Evolutionary conservation across 2,888 invertebrate genomes (phyloP).

Genomic region (Acheta domesticus): DNA sequence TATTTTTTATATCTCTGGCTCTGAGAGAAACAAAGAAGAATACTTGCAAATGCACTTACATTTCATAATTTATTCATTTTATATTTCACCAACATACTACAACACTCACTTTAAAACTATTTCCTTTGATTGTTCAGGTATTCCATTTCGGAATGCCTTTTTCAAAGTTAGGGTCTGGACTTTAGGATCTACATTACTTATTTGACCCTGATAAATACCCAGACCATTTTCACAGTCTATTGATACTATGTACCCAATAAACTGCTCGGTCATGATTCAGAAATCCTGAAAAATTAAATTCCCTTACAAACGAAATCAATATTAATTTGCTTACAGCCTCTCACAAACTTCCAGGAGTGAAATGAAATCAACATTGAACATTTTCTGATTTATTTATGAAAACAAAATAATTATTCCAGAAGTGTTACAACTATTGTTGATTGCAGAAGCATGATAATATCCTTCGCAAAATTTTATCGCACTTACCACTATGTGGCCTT

Average conservation of each 20-base stretch:
- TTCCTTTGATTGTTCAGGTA: conserved; percentile 57
- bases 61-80: conserved; percentile 12
- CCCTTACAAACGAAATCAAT: not conserved
- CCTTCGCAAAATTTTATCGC: not conserved
- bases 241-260: conserved; percentile 75
- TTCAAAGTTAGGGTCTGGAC: conserved; percentile 65
- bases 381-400: not conserved
- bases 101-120: conserved; percentile 59
- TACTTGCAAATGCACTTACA: conserved; percentile 18
- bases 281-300: not conserved
- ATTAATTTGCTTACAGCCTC: not conserved
- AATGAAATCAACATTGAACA: not conserved
- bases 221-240: conserved; percentile 73
- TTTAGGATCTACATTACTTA: conserved; percentile 66
- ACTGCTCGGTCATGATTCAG: conserved; percentile 30
- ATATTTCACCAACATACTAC: not conserved
- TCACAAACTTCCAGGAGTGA: not conserved
- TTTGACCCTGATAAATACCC: conserved; percentile 78
- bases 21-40: conserved; percentile 23
- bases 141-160: conserved; percentile 80
- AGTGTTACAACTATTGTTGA: no score
- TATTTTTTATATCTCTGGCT: conserved; percentile 68
- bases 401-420: no score
- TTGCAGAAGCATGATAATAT: no score
- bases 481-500: not conserved